These are phyloP conservation scores for Bothrops alternatus DNA, from an alignment of 2,797 vertebrate species.

Conservation along the genomic window DNA sequence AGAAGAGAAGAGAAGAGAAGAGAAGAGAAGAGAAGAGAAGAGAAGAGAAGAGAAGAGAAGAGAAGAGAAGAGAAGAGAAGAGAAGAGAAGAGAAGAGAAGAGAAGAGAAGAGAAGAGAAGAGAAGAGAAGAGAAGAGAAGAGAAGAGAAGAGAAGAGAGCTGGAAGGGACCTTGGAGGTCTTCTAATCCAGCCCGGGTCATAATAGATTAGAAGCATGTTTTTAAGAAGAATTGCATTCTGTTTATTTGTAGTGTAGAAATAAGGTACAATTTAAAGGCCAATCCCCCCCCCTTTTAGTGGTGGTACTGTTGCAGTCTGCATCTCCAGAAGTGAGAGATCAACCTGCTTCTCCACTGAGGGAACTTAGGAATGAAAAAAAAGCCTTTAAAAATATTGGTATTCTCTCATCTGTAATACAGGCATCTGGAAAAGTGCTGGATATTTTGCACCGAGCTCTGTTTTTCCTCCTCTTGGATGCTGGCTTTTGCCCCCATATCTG, in stretches of 20 bases:
- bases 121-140: no score
- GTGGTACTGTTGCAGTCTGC: neutral
- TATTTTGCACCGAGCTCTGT: neutral
- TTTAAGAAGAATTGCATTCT: neutral
- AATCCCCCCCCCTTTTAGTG: neutral
- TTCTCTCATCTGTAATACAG: neutral
- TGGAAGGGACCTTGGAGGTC: no score
- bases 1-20: no score
- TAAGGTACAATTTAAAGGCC: neutral
- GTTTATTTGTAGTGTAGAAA: neutral
- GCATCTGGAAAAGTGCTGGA: neutral
- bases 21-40: no score
- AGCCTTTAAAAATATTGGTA: neutral
- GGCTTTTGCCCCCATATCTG: slow-evolving; percentile 8
- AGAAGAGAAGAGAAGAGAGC: no score
- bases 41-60: neutral
- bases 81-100: no score
- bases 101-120: no score
- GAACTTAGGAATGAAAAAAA: neutral
- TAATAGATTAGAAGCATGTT: neutral
- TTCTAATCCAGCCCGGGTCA: neutral
- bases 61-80: no score
- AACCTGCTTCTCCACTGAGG: neutral
- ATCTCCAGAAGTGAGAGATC: neutral
- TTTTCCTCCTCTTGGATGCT: neutral